Evolutionary conservation across 2,888 invertebrate species (phyloP), one percentile per base, ranked within the genome.

Genomic region (Pilophorus perplexus): DNA sequence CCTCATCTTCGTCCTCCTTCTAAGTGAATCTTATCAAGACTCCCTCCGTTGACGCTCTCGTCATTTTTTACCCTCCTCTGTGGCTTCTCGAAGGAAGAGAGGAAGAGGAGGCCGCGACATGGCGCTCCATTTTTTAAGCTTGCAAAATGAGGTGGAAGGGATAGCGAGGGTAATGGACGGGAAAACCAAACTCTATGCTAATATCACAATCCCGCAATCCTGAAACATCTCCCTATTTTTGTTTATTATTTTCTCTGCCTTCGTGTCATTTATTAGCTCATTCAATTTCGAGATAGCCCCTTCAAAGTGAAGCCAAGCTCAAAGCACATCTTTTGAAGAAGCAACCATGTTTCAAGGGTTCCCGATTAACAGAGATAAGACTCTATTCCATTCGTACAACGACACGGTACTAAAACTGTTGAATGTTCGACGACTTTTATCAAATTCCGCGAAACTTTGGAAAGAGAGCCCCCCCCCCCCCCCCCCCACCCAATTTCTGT

Each of bases 111-210:
- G 38, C 54, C 46, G 67, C 62, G 68, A 60, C 68, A 67, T 60
- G 67, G 64, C 42, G 70, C 64, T 70, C 71, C 71, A 71, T 70
- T 72, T 72, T 72, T 71, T 71, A 71, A 52, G 71, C 69, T 70
- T 69, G 70, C 71, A 71, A 72, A 72, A 72, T 71, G 72, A 72
- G 71, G 72, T 71, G 71, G 71, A 71, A 72, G 71, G 68, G 27
- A 28, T 28, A 28, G 66, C 64, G 65, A 42, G 69, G 67, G 67
- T 69, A 69, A 69, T 69, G 69, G 57, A 67, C 67, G 62, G 69
- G 69, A 69, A 69, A 69, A 50, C 62, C 62, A 62, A 62, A 62
- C 62, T 46, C 62, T 62, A 62, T 62, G 62, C 62, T 62, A 62
- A 62, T 62, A 62, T 40, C 42, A 22, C 59, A 42, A 40, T 59